Conservation (phyloP, 2,797 vertebrate genomes). For the Arrhamphus sclerolepis region DNA sequence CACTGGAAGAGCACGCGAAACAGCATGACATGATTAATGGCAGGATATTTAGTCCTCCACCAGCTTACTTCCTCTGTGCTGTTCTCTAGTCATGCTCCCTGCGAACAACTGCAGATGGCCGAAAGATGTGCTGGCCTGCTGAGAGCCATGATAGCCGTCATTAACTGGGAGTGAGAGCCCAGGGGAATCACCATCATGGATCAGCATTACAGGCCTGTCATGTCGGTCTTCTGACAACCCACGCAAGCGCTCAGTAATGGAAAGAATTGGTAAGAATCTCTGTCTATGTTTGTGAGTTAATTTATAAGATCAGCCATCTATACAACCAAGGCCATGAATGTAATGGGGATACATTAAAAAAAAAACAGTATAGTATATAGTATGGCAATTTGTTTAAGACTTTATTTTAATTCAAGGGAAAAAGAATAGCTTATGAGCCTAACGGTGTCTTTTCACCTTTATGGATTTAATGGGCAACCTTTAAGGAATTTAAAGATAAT, state of each 20-base stretch:
- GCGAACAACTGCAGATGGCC: constrained; percentile 59
- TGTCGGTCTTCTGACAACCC: constrained; percentile 31
- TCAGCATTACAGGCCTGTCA: constrained; percentile 56
- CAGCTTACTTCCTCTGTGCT: constrained; percentile 41
- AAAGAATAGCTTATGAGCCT: too few relatives aligned
- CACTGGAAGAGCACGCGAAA: constrained; percentile 30
- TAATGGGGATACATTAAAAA: neutral
- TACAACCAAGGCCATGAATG: neutral
- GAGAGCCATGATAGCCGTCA: constrained; percentile 69
- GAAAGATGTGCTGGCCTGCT: constrained; percentile 47
- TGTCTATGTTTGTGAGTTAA: neutral
- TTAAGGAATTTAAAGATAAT: too few relatives aligned
- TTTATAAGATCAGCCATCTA: neutral
- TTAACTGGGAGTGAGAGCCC: constrained; percentile 63
- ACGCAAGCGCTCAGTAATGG: constrained; percentile 15
- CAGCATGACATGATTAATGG: constrained; percentile 51
- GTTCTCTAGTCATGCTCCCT: constrained; percentile 31
- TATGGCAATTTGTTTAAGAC: too few relatives aligned
- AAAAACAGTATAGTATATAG: too few relatives aligned
- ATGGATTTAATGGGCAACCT: too few relatives aligned
- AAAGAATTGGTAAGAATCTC: constrained; percentile 12
- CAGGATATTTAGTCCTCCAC: constrained; percentile 45
- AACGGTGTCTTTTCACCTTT: too few relatives aligned
- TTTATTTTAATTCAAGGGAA: too few relatives aligned
- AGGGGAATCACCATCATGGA: constrained; percentile 38